phyloP scores from a whole-genome alignment of 2,113 vertebrate genomes.

The Amazona vittata region DNA sequence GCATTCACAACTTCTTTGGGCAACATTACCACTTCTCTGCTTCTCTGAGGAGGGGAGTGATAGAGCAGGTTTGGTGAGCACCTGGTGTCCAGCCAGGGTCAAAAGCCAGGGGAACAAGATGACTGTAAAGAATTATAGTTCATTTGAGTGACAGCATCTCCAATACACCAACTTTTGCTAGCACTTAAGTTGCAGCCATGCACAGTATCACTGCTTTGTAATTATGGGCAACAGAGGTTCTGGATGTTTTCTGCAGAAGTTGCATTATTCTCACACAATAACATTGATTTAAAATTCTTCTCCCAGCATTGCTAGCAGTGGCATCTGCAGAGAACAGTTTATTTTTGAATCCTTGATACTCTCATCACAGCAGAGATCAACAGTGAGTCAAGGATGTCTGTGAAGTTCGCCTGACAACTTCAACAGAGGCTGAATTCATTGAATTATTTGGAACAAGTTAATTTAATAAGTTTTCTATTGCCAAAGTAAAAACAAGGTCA shows the following conservation, averaged over 20 bases:
- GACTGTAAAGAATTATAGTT: slow-evolving; percentile 27
- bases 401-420: neutral
- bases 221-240: slow-evolving; percentile 27
- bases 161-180: neutral
- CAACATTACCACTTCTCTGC: neutral
- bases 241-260: slow-evolving; percentile 43
- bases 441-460: neutral
- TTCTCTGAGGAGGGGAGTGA: neutral
- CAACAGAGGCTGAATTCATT: neutral
- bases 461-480: neutral
- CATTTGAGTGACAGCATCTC: slow-evolving; percentile 33
- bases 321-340: slow-evolving; percentile 53
- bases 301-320: slow-evolving; percentile 34
- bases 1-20: neutral
- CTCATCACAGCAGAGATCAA: slow-evolving; percentile 40
- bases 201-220: slow-evolving; percentile 49
- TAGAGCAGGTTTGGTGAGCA: neutral
- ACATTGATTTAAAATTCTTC: slow-evolving; percentile 57
- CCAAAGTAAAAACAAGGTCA: neutral
- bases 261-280: slow-evolving; percentile 50
- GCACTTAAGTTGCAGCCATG: neutral
- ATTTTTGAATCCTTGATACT: slow-evolving; percentile 16
- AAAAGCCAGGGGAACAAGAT: neutral
- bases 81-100: neutral
- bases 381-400: slow-evolving; percentile 18